phyloP scores from a whole-genome alignment of 2,888 invertebrate genomes.

The Panopea generosa region DNA sequence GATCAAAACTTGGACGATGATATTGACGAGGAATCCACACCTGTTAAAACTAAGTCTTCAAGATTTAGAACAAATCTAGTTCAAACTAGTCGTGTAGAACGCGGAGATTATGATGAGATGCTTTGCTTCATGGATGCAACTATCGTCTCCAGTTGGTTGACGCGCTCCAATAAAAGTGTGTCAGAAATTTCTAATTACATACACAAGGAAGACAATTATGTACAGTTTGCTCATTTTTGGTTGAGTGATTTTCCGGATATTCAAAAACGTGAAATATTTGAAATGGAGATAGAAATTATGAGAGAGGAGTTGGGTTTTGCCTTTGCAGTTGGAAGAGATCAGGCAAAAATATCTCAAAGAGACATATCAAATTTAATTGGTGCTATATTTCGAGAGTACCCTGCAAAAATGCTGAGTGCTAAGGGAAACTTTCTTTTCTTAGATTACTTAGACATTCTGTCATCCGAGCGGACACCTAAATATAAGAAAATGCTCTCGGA shows the following conservation, averaged over 20 bases:
- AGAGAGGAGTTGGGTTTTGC: constrained; percentile 81
- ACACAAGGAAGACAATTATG: constrained; percentile 79
- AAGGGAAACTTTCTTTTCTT: constrained; percentile 81
- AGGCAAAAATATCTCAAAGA: constrained; percentile 72
- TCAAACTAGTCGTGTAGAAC: constrained; percentile 46
- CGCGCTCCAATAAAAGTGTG: constrained; percentile 77
- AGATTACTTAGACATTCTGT: constrained; percentile 81
- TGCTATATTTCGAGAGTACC: constrained; percentile 83
- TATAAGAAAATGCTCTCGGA: constrained; percentile 82
- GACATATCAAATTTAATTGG: constrained; percentile 78
- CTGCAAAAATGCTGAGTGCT: constrained; percentile 76
- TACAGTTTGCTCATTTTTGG: constrained; percentile 84
- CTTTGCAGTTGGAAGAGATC: constrained; percentile 80
- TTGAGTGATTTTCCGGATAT: constrained; percentile 80
- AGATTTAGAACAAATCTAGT: neutral
- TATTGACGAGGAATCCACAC: constrained; percentile 44
- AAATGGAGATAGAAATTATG: constrained; percentile 82
- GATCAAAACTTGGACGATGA: constrained; percentile 17
- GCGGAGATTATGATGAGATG: constrained; percentile 81
- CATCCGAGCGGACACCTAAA: constrained; percentile 76
- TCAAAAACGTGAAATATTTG: constrained; percentile 81
- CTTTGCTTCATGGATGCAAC: constrained; percentile 82
- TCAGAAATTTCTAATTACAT: constrained; percentile 78
- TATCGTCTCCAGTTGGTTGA: constrained; percentile 82
- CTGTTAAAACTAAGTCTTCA: constrained; percentile 12